phyloP scores from a whole-genome alignment of 2,888 invertebrate species.

The Drosophila neonasuta region DNA sequence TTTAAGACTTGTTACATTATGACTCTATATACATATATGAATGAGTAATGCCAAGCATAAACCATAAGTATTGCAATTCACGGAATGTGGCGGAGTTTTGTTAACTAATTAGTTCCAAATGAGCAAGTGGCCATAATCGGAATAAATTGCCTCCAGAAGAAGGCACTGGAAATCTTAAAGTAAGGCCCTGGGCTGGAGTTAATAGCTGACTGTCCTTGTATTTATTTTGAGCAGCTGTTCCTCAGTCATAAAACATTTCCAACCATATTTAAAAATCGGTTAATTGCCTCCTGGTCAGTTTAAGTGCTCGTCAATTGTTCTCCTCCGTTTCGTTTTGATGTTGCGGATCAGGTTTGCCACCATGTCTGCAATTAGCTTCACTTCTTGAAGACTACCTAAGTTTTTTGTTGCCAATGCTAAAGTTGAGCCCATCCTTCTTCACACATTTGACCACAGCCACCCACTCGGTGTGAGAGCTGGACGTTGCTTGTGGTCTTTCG shows the following conservation, averaged over 20 bases:
- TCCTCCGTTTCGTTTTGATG: conserved; percentile 15
- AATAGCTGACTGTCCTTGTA: conserved; percentile 43
- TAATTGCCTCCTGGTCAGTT: conserved; percentile 68
- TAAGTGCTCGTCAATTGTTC: conserved; percentile 49
- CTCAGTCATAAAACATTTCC: conserved; percentile 55
- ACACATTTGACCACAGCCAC: conserved; percentile 14
- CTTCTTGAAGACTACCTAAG: conserved; percentile 42
- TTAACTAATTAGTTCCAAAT: conserved; percentile 80
- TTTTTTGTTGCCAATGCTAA: conserved; percentile 2
- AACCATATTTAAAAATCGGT: conserved; percentile 75
- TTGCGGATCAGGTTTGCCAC: conserved; percentile 27
- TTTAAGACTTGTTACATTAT: conserved; percentile 31
- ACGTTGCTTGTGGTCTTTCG: conserved; percentile 15
- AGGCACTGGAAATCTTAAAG: conserved; percentile 43
- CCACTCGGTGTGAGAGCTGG: conserved; percentile 19
- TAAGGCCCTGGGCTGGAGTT: conserved; percentile 39
- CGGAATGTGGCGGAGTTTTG: not conserved
- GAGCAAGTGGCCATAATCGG: conserved; percentile 79
- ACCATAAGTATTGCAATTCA: conserved; percentile 36
- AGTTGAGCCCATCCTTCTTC: not conserved
- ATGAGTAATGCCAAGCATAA: conserved; percentile 30
- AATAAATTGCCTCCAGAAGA: conserved; percentile 70
- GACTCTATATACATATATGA: not conserved
- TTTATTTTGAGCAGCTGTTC: conserved; percentile 46
- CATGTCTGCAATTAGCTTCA: conserved; percentile 49